Evolutionary conservation across 1,140 invertebrate genomes (phyloP), one percentile per base, ranked within the genome.

Genomic region (Ridgeia piscesae): DNA sequence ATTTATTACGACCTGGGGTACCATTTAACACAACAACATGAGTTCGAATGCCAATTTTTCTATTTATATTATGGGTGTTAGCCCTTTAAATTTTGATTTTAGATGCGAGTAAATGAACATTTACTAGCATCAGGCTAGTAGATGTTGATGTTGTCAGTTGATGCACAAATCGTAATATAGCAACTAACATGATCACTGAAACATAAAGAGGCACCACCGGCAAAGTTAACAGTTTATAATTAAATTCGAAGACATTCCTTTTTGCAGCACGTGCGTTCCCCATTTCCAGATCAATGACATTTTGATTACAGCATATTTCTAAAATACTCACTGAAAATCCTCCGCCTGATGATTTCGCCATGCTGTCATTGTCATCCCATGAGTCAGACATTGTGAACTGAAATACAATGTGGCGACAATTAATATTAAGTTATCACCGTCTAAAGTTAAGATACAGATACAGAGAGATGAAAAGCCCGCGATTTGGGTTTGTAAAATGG

Each of bases 311-410:
- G 58, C 58, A 77, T 21, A 31, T 77, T 77, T 77, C 17, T 14
- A 77, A 77, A 31, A 77, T 77, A 77, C 58, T 77, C 58, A 77
- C 58, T 77, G 58, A 77, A 77, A 77, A 77, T 77, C 58, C 58
- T 77, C 58, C 58, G 4, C 58, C 58, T 77, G 58, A 77, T 77
- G 58, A 77, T 77, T 77, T 77, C 58, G 58, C 58, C 58, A 31
- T 77, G 17, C 58, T 31, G 27, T 77, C 58, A 21, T 77, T 77
- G 58, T 77, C 58, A 77, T 77, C 58, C 58, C 58, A 77, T 31
- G 27, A 27, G 58, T 77, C 58, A 77, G 58, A 77, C 58, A 77
- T 77, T 9, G 58, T 77, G 58, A 9, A 77, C 58, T 77, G 58
- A 77, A 77, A 77, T 77, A 77, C 11, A 77, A 77, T 17, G 14